Base-by-base conservation (phyloP, 2,888 invertebrate species). In the Hemaris fuciformis region DNA sequence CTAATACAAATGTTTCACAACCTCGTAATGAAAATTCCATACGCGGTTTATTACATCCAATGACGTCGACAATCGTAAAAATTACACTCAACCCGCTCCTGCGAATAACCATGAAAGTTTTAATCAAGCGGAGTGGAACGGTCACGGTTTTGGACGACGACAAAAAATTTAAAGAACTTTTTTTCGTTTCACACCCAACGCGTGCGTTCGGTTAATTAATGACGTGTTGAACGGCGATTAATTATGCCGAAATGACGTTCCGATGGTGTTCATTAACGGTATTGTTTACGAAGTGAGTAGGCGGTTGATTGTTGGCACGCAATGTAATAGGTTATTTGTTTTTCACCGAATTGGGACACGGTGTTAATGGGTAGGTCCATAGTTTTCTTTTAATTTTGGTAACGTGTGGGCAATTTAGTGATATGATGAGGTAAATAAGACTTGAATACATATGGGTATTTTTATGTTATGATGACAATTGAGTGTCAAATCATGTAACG, bases 101-200 rank as follows among this genome's bases (percentile, higher is more conserved):
- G 23, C 8, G n/a, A 48, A 48, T 25, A 25, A 48, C 25, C 25
- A 7, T n/a, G 25, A 25, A 31, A 15, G n/a, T 38, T 53, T 53
- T 53, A 53, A 53, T 53, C 53, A 18, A 53, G 27, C 18, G 31
- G 18, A 53, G 53, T 53, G 53, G n/a, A n/a, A n/a, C n/a, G n/a
- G 4, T 3, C 15, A 27, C 22, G 22, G 3, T n/a, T 46, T n/a
- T 13, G 18, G 27, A 15, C 53, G 27, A 18, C 38, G 38, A n/a
- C n/a, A n/a, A 38, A 38, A 38, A 38, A n/a, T n/a, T 10, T 23
- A 25, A n/a, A n/a, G n/a, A n/a, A n/a, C n/a, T 13, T 45, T 20
- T 8, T 45, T 22, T 20, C 22, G 45, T 45, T 45, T 42, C n/a
- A n/a, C n/a, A n/a, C n/a, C n/a, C n/a, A n/a, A n/a, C n/a, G n/a